phyloP scores from a whole-genome alignment of 2,113 vertebrate genomes.

The Platichthys stellatus region DNA sequence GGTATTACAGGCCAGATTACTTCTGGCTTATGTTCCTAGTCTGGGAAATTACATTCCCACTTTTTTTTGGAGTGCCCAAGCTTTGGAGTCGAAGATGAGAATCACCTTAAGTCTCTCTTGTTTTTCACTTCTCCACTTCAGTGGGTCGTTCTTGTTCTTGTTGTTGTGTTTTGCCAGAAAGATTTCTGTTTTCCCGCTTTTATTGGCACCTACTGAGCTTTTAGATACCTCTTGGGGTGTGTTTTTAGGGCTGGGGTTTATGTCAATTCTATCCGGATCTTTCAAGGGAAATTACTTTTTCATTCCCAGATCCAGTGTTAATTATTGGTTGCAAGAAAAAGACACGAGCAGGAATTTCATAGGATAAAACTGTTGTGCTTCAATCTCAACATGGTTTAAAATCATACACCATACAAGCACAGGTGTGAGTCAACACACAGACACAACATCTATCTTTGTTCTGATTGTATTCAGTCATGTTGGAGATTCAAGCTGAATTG shows the following conservation, averaged over 20 bases:
- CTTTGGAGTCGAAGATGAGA: conserved; percentile 78
- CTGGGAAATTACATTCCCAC: conserved; percentile 84
- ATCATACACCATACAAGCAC: conserved; percentile 50
- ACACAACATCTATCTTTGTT: conserved; percentile 20
- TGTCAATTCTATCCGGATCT: conserved; percentile 68
- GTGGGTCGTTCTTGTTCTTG: conserved; percentile 62
- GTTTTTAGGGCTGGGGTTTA: conserved; percentile 68
- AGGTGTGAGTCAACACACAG: conserved; percentile 31
- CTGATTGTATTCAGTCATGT: conserved; percentile 29
- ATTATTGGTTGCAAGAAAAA: conserved; percentile 74
- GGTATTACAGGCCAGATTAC: conserved; percentile 86
- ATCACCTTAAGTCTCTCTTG: conserved; percentile 79
- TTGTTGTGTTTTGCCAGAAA: conserved; percentile 76
- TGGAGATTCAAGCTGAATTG: background rate
- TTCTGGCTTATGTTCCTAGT: conserved; percentile 85
- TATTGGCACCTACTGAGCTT: conserved; percentile 72
- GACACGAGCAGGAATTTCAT: conserved; percentile 58
- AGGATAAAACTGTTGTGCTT: conserved; percentile 56
- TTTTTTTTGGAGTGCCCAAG: conserved; percentile 71
- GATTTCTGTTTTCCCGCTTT: conserved; percentile 72
- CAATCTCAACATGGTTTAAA: conserved; percentile 62
- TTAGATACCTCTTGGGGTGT: conserved; percentile 64
- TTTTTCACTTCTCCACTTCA: conserved; percentile 78
- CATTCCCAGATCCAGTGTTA: conserved; percentile 73
- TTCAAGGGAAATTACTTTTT: conserved; percentile 77